Percentiles rank a stretch among this genome's conserved stretches.
phyloP scores from a whole-genome alignment of 2,113 vertebrate genomes.

The Gallinago undulata region DNA sequence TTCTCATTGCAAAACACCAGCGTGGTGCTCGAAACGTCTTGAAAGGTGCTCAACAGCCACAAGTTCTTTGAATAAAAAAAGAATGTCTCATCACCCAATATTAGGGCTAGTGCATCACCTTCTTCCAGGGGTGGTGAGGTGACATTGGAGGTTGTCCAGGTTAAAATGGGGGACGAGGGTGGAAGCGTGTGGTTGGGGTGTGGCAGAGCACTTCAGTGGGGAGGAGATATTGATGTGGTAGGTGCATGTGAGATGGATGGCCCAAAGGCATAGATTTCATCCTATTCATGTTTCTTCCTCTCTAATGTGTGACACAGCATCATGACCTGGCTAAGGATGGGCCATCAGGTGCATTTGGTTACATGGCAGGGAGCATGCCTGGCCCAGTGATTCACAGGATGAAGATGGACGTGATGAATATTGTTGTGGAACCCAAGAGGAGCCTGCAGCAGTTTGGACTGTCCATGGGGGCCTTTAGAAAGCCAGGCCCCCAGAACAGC shows the following conservation, averaged over 20 bases:
- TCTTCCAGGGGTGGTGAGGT: neutral
- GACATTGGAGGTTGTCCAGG: neutral
- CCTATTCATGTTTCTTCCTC: neutral
- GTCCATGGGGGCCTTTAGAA: neutral
- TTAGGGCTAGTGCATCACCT: neutral
- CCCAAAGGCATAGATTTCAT: neutral
- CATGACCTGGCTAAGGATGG: neutral
- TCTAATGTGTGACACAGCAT: neutral
- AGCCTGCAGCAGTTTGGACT: neutral
- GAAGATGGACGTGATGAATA: neutral
- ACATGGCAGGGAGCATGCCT: neutral
- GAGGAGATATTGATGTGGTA: neutral
- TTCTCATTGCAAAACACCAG: neutral
- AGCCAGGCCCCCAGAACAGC: neutral
- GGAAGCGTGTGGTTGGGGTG: neutral
- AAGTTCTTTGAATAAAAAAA: neutral
- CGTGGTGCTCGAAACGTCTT: neutral
- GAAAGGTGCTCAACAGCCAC: neutral
- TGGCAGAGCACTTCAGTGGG: neutral
- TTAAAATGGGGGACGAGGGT: neutral
- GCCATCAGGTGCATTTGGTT: neutral
- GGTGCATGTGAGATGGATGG: neutral
- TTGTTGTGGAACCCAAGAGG: neutral
- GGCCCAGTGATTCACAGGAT: neutral
- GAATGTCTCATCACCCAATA: neutral